Conservation (phyloP, 1,140 invertebrate genomes). For the Drosophila suzukii region DNA sequence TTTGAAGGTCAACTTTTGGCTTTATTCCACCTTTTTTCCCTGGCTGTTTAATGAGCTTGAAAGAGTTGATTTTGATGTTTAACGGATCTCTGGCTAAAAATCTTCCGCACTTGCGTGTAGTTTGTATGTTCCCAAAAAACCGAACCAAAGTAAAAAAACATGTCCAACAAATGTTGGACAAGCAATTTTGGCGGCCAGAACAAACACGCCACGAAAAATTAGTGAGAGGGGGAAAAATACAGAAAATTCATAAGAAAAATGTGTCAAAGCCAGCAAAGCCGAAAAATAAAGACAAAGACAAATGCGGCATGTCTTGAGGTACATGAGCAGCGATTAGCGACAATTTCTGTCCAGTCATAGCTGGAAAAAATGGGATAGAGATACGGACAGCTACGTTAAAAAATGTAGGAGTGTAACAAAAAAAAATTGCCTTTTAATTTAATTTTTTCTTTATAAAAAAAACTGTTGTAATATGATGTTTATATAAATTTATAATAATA, state of each 20-base stretch:
- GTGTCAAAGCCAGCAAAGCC: conserved; percentile 43
- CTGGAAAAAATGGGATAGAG: conserved; percentile 25
- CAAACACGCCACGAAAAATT: conserved; percentile 36
- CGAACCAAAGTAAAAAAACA: conserved; percentile 49
- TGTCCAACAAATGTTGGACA: conserved; percentile 51
- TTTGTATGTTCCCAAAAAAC: conserved; percentile 33
- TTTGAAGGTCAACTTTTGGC: conserved; percentile 77
- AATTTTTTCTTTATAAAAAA: background rate
- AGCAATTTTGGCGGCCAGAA: conserved; percentile 46
- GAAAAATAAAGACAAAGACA: conserved; percentile 55
- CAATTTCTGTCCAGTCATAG: conserved; percentile 62
- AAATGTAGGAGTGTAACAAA: no score
- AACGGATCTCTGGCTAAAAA: conserved; percentile 46
- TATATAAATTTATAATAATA: no score
- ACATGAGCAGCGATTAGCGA: conserved; percentile 56
- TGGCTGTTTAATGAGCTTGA: conserved; percentile 70
- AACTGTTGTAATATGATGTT: no score
- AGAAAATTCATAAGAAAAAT: conserved; percentile 58
- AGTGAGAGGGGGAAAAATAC: conserved; percentile 28
- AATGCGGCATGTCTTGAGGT: conserved; percentile 51
- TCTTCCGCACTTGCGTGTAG: conserved; percentile 37
- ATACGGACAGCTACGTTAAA: background rate
- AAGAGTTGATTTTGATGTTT: conserved; percentile 62
- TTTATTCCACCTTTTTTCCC: conserved; percentile 36
- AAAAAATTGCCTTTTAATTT: background rate